Base-by-base conservation (phyloP, 2,888 invertebrate genomes). In the Ceriagrion tenellum region DNA sequence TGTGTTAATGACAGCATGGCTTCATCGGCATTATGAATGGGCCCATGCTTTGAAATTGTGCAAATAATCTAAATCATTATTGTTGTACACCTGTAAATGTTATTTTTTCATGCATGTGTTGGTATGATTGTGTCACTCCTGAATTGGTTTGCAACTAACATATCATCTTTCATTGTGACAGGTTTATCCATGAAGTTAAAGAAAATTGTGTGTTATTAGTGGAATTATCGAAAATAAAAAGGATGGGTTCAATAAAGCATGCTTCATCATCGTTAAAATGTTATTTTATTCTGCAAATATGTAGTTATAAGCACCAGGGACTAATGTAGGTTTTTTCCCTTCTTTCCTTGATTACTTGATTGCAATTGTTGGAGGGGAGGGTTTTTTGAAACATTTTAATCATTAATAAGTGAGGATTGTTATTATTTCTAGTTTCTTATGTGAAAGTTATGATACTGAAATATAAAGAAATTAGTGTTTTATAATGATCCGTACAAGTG, bases 1-100 rank as follows among this genome's bases (percentile, higher is more conserved):
- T 63, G 35, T 93, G 40, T 69, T 35, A 35, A 20, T 69, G 63
- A 47, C 47, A 74, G 93, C 93, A 93, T 93, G 93, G 93, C 93
- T 93, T 93, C 40, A 69, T 47, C 12, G 47, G 93, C 93, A 93
- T 47, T 26, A 40, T 47, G 26, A 93, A 93, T 93, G 93, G 47
- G 47, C 40, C 69, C 69, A 93, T 93, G 93, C 74, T 74, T 74
- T 47, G 69, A 74, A 47, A 69, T 23, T 89, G 47, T 93, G 69
- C 93, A 69, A 47, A 47, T 55, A 55, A 55, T 13, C 91, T 91
- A 26, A 63, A 40, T 26, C 26, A 69, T 10, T 55, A 74, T 0
- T 55, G 47, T 74, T 47, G 30, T 93, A 47, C 26, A 89, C 55
- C n/a, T 55, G 55, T 55, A 55, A 55, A 74, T 74, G 93, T 59